A percentile compares a stretch with the other conserved stretches of the same genome.
phyloP scores from a whole-genome alignment of 30 jellyfish, hydroid and myxozoan genomes.

The Cassiopea xamachana region DNA sequence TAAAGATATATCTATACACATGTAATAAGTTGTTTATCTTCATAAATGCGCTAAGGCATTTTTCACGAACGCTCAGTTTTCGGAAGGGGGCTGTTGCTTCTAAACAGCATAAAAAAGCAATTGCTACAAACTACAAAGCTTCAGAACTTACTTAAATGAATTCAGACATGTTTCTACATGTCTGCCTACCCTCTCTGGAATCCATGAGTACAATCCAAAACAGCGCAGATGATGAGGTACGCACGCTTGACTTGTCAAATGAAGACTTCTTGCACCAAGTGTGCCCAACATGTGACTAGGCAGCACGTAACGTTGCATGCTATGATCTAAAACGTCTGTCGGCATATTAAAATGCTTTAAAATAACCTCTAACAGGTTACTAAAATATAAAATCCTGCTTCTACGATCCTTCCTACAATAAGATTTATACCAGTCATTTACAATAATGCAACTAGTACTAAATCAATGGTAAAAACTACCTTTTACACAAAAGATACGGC shows the following conservation, averaged over 20 bases:
- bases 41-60: background rate
- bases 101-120: too few relatives aligned
- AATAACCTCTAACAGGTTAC: constrained; percentile 32
- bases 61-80: background rate
- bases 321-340: background rate
- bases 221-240: background rate
- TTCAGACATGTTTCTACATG: too few relatives aligned
- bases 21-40: background rate
- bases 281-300: constrained; percentile 2
- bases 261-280: background rate
- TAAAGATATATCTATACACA: too few relatives aligned
- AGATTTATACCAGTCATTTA: constrained; percentile 2
- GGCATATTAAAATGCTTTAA: constrained; percentile 12
- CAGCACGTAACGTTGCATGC: constrained; percentile 9
- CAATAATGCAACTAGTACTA: background rate
- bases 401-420: background rate
- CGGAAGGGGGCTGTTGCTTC: background rate
- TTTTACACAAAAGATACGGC: constrained; percentile 1
- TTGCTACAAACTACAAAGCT: too few relatives aligned
- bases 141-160: too few relatives aligned
- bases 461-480: background rate
- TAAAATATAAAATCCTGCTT: constrained; percentile 26
- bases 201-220: background rate
- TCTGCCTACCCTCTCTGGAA: too few relatives aligned
- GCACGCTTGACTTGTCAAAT: background rate